These are phyloP conservation scores for Sebastolobus altivelis DNA, from an alignment of 2,797 vertebrate species.

Conservation along the genomic window DNA sequence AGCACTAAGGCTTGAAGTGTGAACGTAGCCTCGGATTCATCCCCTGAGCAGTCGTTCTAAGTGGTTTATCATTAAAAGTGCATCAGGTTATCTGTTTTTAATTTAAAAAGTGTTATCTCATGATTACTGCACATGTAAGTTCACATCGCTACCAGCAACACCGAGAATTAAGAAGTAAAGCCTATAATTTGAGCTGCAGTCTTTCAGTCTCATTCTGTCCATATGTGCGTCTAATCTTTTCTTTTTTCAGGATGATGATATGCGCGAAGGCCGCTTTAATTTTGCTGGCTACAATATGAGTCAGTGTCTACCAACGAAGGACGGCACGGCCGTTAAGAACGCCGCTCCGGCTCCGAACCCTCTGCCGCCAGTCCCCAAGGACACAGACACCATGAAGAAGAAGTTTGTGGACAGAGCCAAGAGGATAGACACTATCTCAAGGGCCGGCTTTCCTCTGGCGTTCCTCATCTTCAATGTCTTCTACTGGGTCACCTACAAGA, in stretches of 20 bases:
- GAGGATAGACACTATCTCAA: slow-evolving; percentile 97
- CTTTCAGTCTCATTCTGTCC: slow-evolving; percentile 11
- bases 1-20: too few species aligned
- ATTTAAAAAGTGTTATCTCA: slow-evolving; percentile 34
- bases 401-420: slow-evolving; percentile 99
- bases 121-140: slow-evolving; percentile 27
- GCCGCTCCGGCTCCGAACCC: slow-evolving; percentile 81
- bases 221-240: slow-evolving; percentile 19
- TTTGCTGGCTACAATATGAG: slow-evolving; percentile 94
- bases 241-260: slow-evolving; percentile 90
- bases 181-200: slow-evolving; percentile 34
- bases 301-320: slow-evolving; percentile 93
- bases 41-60: slow-evolving; percentile 13
- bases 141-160: neutral
- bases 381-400: slow-evolving; percentile 93
- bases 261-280: slow-evolving; percentile 93
- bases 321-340: slow-evolving; percentile 90
- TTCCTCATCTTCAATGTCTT: slow-evolving; percentile 99
- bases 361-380: slow-evolving; percentile 85
- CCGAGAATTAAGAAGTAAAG: slow-evolving; percentile 6
- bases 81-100: slow-evolving; percentile 38
- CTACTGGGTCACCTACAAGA: slow-evolving; percentile 99
- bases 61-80: slow-evolving; percentile 29
- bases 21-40: neutral
- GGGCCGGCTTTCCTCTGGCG: slow-evolving; percentile 95